Base-by-base conservation (phyloP, 2,888 invertebrate genomes). In the Diarsia rubi region DNA sequence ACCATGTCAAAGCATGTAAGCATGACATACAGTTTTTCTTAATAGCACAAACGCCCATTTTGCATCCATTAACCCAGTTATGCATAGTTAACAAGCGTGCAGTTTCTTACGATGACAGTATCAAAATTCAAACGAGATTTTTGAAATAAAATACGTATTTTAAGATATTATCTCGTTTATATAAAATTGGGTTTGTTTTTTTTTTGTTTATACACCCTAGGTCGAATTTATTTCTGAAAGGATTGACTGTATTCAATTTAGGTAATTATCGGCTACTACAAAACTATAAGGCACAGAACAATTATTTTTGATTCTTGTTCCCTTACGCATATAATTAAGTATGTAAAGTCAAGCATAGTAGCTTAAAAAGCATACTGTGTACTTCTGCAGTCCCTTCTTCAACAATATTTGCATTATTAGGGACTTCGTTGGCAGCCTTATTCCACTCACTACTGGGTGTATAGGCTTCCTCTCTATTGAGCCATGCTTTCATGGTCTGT, bases 11-110 rank as follows among this genome's bases (percentile, higher is more conserved):
- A 63, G 86, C 86, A 88, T 83, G 90, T 87, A 86, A 88, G 89
- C 91, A 88, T 90, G 90, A 91, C 90, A 88, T 84, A 88, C 86
- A 87, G 87, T 91, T 90, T 90, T 89, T 88, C 82, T 84, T 65
- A 59, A 47, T 79, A 81, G 84, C 82, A 85, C 84, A 86, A 83
- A 89, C 84, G 71, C 83, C 78, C 73, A 82, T 85, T 90, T 86
- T 90, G 84, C 85, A 88, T 90, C 89, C 91, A 94, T 95, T 94
- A 94, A 90, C 94, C 93, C 89, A 93, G 90, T 93, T 92, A 91
- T 89, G 87, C 89, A 90, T 88, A 90, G 86, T 84, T 89, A 90
- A 88, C 88, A 91, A 89, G 88, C 89, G 82, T 82, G 85, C 86
- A 86, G 88, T 83, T 81, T 81, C 69, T 73, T 75, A 77, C 79